Base-by-base conservation (phyloP, 2,888 invertebrate genomes). In the Brachycybe producta region DNA sequence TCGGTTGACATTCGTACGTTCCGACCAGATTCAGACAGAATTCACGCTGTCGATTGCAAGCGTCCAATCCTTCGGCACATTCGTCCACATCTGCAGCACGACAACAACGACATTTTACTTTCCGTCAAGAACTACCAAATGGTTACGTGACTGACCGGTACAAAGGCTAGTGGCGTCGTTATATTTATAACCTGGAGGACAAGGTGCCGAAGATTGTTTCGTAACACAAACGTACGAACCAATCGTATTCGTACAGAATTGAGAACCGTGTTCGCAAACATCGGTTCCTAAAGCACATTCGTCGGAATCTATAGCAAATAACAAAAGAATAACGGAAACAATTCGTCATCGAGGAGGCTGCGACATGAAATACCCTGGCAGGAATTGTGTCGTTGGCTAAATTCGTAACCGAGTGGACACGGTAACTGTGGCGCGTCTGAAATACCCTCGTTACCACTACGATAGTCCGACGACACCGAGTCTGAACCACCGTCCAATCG, bases 1-100 rank as follows among this genome's bases (percentile, higher is more conserved):
- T 60, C 5, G 59, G 75, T 57, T 78, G 75, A 60, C 82, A 83
- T 57, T 78, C 75, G 65, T 77, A 84, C 52, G 73, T 73, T 13
- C 84, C 82, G 45, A 61, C 61, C 2, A 61, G 58, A 55, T 69
- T 69, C 34, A 59, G 57, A 55, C 66, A 66, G 21, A 57, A 52
- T 52, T 61, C 61, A 43, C 62, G 61, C 8, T 62, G 61, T 19
- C 49, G 42, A 2, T 62, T 62, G 54, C 67, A 67, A 57, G 65
- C 64, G 57, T 66, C 61, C 3, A 62, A 63, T 1, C 61, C 60
- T 15, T 62, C 51, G 1, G 51, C 49, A 55, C 64, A 66, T 54
- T 65, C 66, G 56, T 66, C 60, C 38, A 62, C 61, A 55, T 66
- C 65, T 66, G 23, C 30, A 32, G 2, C 46, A 40, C 46, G 30